These are phyloP conservation scores for Cheiracanthium punctorium DNA, from an alignment of 2,888 invertebrate species.

Conservation along the genomic window DNA sequence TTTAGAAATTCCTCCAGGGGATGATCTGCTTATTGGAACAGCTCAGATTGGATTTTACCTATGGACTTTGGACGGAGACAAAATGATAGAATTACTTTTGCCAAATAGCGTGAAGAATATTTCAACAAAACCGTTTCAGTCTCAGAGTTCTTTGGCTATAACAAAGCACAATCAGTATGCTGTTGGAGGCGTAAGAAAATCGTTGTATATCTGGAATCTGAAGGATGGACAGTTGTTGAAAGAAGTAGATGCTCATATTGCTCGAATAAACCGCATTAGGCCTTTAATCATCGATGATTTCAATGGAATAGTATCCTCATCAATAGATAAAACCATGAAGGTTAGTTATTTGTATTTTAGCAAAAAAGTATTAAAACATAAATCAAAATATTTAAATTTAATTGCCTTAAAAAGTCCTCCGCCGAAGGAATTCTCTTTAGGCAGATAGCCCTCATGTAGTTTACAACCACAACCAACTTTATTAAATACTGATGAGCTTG, in stretches of 20 bases:
- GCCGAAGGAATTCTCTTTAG: no score
- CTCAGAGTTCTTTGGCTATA: conserved; percentile 90
- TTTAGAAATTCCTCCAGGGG: conserved; percentile 35
- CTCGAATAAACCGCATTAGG: conserved; percentile 93
- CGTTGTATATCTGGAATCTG: conserved; percentile 94
- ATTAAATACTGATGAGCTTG: no score
- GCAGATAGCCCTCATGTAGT: no score
- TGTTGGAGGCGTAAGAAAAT: conserved; percentile 96
- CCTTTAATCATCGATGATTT: conserved; percentile 87
- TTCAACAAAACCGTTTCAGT: conserved; percentile 90
- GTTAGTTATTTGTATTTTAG: conserved; percentile 87
- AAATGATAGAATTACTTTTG: conserved; percentile 72
- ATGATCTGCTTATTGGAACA: conserved; percentile 40
- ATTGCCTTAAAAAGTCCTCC: no score
- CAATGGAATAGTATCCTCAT: conserved; percentile 88
- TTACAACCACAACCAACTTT: no score
- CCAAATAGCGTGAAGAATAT: conserved; percentile 89
- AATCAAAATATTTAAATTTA: no score
- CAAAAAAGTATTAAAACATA: no score
- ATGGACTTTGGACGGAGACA: conserved; percentile 76
- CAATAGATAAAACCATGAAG: conserved; percentile 97
- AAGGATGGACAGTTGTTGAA: conserved; percentile 88
- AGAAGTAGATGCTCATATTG: conserved; percentile 96
- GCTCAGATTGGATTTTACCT: conserved; percentile 76
- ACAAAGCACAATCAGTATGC: conserved; percentile 93